Evolutionary conservation across 2,113 vertebrate species (phyloP).

Genomic region (Chloropsis cyanopogon): DNA sequence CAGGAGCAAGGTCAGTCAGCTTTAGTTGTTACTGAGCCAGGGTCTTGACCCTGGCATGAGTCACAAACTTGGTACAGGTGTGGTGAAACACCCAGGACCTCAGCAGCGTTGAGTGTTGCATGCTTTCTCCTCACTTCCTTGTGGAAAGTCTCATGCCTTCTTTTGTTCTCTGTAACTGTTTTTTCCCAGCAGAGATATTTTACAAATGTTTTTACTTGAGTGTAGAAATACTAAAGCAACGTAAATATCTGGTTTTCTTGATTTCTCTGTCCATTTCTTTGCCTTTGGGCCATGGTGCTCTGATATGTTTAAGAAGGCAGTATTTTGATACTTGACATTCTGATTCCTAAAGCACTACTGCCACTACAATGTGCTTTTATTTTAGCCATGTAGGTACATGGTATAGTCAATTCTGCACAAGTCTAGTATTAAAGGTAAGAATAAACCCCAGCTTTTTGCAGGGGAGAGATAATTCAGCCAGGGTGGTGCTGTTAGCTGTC

Average conservation of each 20-base stretch:
- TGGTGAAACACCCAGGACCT: neutral
- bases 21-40: neutral
- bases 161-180: neutral
- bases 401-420: neutral
- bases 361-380: neutral
- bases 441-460: neutral
- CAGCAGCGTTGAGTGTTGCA: fast-evolving
- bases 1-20: neutral
- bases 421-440: neutral
- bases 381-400: neutral
- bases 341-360: neutral
- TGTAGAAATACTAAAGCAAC: neutral
- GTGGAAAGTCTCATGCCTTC: neutral
- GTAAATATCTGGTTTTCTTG: neutral
- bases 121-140: neutral
- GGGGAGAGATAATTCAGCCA: neutral
- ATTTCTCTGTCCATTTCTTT: neutral
- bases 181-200: neutral
- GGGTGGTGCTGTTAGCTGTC: neutral
- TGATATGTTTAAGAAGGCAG: neutral
- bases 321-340: neutral
- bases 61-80: neutral
- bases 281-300: neutral
- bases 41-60: neutral
- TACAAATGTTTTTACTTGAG: neutral